Base-by-base conservation (phyloP, 2,888 invertebrate genomes). In the Agrochola circellaris region DNA sequence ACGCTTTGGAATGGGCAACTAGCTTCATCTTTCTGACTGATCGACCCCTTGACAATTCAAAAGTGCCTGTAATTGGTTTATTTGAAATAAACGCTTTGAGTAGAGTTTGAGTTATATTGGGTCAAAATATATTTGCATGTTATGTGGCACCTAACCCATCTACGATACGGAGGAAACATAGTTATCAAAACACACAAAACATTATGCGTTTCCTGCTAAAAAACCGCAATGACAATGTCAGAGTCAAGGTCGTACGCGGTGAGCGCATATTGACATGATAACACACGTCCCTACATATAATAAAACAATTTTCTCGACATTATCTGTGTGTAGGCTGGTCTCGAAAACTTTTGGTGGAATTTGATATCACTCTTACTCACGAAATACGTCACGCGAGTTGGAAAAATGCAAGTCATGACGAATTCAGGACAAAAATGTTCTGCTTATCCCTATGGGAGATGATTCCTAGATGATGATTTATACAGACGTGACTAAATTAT, bases 241-340 rank as follows among this genome's bases (percentile, higher is more conserved):
- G 6, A 65, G 20, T 77, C 81, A 72, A 69, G 54, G 77, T 61
- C 45, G 17, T 15, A 60, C 13, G 71, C 38, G n/a, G 61, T 58
- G n/a, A 69, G 30, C n/a, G 11, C 15, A 20, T 38, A 67, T 45
- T 68, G 30, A 56, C 51, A 42, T 54, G 23, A 76, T 76, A 70
- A 56, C 34, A 38, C 51, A 65, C n/a, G 13, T 68, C 48, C 13
- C 38, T 56, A 23, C 26, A 58, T 60, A 68, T 71, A 51, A 76
- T 60, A 76, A 76, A 76, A 81, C 26, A 51, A 81, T 60, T 76
- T 64, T 68, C 26, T 67, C 17, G 6, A 34, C 38, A 66, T 56
- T 80, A 70, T 75, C 69, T 61, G 26, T 45, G 34, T 45, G 13
- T 56, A 58, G 15, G 42, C 58, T 76, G 76, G 72, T 81, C 68